Conservation (phyloP, 2,113 vertebrate species). For the Sterrhoptilus dennistouni region DNA sequence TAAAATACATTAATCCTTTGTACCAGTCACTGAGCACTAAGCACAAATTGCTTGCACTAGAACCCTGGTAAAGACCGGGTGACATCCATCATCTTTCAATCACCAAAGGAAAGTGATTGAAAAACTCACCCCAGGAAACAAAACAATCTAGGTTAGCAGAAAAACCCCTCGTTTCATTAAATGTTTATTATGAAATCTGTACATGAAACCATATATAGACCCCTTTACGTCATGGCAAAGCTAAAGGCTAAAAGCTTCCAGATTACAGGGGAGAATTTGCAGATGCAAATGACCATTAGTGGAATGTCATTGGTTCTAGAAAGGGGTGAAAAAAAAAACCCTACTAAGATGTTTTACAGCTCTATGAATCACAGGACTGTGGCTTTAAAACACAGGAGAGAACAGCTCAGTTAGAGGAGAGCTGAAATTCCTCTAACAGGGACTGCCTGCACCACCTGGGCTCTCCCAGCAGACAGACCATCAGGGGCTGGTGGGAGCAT, state of each 20-base stretch:
- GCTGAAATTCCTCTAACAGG: neutral
- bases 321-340: neutral
- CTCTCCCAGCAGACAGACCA: neutral
- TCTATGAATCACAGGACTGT: neutral
- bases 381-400: neutral
- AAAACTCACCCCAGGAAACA: neutral
- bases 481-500: neutral
- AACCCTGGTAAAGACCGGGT: neutral
- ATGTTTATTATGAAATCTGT: neutral
- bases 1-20: constrained; percentile 40
- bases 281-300: neutral
- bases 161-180: neutral
- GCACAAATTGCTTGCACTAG: neutral
- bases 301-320: neutral
- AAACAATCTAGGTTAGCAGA: constrained; percentile 5
- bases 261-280: neutral
- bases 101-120: constrained; percentile 32
- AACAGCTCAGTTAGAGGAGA: neutral
- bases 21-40: constrained; percentile 3
- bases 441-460: neutral
- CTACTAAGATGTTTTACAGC: neutral
- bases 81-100: constrained; percentile 10
- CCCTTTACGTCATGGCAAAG: neutral
- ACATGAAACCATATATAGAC: neutral
- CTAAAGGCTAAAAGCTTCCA: neutral